Base-by-base conservation (phyloP, 2,888 invertebrate species). In the Caenorhabditis drosophilae region DNA sequence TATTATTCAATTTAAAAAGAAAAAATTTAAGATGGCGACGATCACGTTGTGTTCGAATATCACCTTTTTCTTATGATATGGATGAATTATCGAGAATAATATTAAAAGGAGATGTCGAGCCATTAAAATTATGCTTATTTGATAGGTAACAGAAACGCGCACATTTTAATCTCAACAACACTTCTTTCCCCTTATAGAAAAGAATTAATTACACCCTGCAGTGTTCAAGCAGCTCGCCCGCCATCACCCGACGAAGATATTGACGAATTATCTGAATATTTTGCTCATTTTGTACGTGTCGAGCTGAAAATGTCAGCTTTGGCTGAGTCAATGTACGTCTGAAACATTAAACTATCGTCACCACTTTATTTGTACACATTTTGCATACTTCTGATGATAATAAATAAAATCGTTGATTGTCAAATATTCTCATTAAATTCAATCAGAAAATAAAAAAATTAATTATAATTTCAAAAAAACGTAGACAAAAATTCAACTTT, bases 301-400 rank as follows among this genome's bases (percentile, higher is more conserved):
- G 75, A 67, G 12, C 49, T 63, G 18, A 78, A 78, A 50, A 75
- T 78, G 76, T 78, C 77, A 0, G 62, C 76, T 9, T 45, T 78
- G 38, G 78, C 76, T 45, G 78, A 78, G 46, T 72, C 72, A 27
- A 75, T 78, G 78, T 78, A 78, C 54, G 71, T 71, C 15, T 78
- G 50, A 67, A n/a, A n/a, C n/a, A n/a, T n/a, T n/a, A n/a, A n/a
- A n/a, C n/a, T n/a, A n/a, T n/a, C n/a, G n/a, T n/a, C n/a, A n/a
- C n/a, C n/a, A n/a, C n/a, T n/a, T n/a, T n/a, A n/a, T n/a, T n/a
- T n/a, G n/a, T n/a, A n/a, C n/a, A n/a, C n/a, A n/a, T n/a, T n/a
- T n/a, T n/a, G n/a, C n/a, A n/a, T n/a, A n/a, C n/a, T n/a, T n/a
- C n/a, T n/a, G n/a, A n/a, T n/a, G n/a, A n/a, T n/a, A n/a, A n/a